A percentile compares a stretch with the other conserved stretches of the same genome.
Evolutionary conservation across 2,888 invertebrate species (phyloP).

Genomic region (Frankliniella intonsa): DNA sequence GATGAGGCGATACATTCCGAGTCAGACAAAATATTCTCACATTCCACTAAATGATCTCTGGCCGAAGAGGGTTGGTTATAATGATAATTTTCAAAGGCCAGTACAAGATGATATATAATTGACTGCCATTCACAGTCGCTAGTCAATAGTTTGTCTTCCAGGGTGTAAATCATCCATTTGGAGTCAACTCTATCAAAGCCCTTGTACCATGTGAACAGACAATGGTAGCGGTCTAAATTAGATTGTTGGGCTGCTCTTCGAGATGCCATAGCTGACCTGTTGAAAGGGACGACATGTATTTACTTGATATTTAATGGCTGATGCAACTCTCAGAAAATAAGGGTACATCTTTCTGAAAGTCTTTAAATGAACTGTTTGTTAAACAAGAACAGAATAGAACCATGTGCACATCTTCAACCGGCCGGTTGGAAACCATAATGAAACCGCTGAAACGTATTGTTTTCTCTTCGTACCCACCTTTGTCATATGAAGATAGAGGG

Average conservation of each 20-base stretch:
- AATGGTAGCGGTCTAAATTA: background rate
- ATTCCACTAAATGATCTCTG: background rate
- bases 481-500: too few relatives aligned
- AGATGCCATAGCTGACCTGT: background rate
- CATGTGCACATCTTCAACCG: too few relatives aligned
- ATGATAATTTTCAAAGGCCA: background rate
- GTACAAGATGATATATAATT: background rate
- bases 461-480: too few relatives aligned
- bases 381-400: too few relatives aligned
- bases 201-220: background rate
- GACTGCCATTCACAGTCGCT: background rate
- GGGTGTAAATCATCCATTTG: background rate
- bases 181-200: background rate
- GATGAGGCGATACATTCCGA: background rate
- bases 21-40: background rate
- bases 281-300: background rate
- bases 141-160: background rate
- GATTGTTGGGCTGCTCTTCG: background rate
- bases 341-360: too few relatives aligned
- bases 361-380: too few relatives aligned
- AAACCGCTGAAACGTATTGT: too few relatives aligned
- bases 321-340: background rate
- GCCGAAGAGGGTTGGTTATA: background rate
- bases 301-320: background rate
- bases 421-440: too few relatives aligned